Evolutionary conservation across 2,888 invertebrate species (phyloP).

Genomic region (Philopedon plagiatum): DNA sequence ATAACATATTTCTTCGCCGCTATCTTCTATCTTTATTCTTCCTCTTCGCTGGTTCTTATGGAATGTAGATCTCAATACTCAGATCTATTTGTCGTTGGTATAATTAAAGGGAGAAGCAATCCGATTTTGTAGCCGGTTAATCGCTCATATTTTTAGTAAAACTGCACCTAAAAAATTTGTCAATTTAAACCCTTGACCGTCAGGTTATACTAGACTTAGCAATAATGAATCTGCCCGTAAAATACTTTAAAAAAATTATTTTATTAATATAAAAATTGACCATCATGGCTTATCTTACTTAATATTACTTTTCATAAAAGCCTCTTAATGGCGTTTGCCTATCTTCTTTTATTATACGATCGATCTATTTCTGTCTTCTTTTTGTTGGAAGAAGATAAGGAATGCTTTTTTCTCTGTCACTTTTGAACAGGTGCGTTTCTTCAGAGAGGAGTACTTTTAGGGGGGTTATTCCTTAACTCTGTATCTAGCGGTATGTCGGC

Average conservation of each 20-base stretch:
- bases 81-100: too few relatives aligned
- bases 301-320: background rate
- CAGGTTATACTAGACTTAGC: too few relatives aligned
- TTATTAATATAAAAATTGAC: too few relatives aligned
- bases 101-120: too few relatives aligned
- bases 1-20: constrained; percentile 36
- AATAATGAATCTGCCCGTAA: too few relatives aligned
- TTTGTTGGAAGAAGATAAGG: constrained; percentile 21
- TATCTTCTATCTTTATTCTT: constrained; percentile 39
- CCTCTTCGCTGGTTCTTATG: background rate
- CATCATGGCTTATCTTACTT: background rate
- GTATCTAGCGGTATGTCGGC: too few relatives aligned
- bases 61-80: background rate
- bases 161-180: too few relatives aligned
- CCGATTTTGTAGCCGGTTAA: too few relatives aligned
- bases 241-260: too few relatives aligned
- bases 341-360: constrained; percentile 18
- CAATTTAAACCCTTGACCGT: too few relatives aligned
- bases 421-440: constrained; percentile 49
- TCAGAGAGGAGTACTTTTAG: constrained; percentile 26
- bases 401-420: constrained; percentile 29
- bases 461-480: constrained; percentile 23
- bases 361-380: constrained; percentile 47
- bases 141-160: too few relatives aligned
- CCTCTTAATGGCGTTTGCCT: background rate